These are phyloP conservation scores for Melanerpes formicivorus DNA, from an alignment of 2,113 vertebrate species.

Conservation along the genomic window DNA sequence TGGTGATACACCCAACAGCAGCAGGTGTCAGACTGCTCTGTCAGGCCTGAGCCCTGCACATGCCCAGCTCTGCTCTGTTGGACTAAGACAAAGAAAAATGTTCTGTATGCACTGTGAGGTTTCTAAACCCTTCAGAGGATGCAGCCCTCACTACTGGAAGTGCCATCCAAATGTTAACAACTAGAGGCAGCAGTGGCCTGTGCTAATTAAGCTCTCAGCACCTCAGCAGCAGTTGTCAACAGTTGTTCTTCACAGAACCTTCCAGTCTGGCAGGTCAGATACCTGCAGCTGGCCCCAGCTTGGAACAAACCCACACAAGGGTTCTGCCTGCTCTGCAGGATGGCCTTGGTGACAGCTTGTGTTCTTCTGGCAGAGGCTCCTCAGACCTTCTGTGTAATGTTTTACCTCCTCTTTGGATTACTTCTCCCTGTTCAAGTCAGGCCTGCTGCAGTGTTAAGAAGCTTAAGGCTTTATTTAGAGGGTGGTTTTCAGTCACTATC, in stretches of 20 bases:
- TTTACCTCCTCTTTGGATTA: background rate
- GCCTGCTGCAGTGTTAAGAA: background rate
- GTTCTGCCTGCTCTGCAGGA: background rate
- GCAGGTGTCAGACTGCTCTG: fast-evolving
- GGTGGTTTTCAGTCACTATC: background rate
- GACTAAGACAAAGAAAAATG: background rate
- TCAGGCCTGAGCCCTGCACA: background rate
- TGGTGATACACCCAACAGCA: background rate
- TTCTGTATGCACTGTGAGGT: background rate
- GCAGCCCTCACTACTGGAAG: background rate
- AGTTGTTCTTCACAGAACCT: background rate
- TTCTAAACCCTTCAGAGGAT: background rate
- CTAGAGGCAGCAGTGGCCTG: background rate
- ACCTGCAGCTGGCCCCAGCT: background rate
- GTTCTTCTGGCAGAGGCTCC: background rate
- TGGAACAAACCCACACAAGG: fast-evolving
- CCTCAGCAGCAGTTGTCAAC: background rate
- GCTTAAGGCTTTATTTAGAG: background rate
- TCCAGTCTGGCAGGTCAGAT: background rate
- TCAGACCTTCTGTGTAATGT: background rate
- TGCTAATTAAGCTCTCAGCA: background rate
- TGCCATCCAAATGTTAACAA: background rate
- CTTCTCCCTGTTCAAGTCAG: background rate
- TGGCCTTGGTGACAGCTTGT: background rate
- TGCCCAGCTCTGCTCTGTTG: fast-evolving